Conservation (phyloP, 2,797 vertebrate genomes). For the Coregonus ussuriensis region DNA sequence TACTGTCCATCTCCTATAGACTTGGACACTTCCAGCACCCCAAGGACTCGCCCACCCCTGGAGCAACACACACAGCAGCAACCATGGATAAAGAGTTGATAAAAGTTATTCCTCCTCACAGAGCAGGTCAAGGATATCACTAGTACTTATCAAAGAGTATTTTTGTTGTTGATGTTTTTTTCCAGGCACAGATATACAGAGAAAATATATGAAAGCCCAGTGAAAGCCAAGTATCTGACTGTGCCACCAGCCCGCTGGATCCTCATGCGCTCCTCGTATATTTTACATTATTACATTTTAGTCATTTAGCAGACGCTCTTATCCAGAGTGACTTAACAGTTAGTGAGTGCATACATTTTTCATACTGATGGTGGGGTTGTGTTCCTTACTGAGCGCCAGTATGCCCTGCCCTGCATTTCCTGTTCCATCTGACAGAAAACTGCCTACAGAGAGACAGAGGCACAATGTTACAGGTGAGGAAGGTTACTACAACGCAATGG, state of each 20-base stretch:
- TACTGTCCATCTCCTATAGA: slow-evolving; percentile 97
- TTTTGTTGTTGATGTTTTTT: neutral
- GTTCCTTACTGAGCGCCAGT: slow-evolving; percentile 88
- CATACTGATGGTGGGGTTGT: slow-evolving; percentile 86
- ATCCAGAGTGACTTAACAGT: too few species aligned
- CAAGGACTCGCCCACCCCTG: slow-evolving; percentile 91
- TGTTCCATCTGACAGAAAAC: slow-evolving; percentile 88
- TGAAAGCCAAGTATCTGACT: slow-evolving; percentile 79
- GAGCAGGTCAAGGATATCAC: neutral
- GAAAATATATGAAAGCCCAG: neutral
- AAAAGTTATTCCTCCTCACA: neutral
- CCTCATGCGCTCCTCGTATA: slow-evolving; percentile 93
- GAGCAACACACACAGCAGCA: neutral
- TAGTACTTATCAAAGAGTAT: neutral
- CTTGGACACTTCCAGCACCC: slow-evolving; percentile 93
- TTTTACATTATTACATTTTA: too few species aligned
- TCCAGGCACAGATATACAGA: too few species aligned
- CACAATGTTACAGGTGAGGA: neutral
- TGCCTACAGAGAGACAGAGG: slow-evolving; percentile 77
- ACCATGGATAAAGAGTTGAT: neutral
- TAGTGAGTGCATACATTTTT: too few species aligned
- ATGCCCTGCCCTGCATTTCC: slow-evolving; percentile 59
- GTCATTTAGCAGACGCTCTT: too few species aligned
- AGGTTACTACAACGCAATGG: neutral
- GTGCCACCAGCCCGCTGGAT: slow-evolving; percentile 95